Conservation (phyloP, 64 coral and sea anemone species). For the Stichodactyla mertensii region DNA sequence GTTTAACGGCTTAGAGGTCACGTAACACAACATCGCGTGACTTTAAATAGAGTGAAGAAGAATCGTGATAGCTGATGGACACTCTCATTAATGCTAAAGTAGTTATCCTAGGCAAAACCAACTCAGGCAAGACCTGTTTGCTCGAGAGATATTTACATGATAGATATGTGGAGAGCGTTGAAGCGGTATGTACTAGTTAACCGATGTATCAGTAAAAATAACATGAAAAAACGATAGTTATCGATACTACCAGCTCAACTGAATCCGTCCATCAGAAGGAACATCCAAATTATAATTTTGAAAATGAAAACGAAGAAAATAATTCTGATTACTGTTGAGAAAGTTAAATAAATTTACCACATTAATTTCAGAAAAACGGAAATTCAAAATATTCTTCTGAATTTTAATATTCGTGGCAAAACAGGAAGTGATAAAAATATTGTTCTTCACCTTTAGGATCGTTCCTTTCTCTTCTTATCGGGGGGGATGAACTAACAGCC, state of each 20-base stretch:
- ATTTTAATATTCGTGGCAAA: not conserved
- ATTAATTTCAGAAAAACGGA: too few species aligned
- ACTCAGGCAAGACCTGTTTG: conserved; percentile 47
- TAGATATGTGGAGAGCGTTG: conserved; percentile 24
- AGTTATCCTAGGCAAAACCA: conserved; percentile 35
- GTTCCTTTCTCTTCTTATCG: too few species aligned
- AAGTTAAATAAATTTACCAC: not conserved
- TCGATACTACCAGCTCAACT: not conserved
- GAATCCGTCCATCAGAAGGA: too few species aligned
- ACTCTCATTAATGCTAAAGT: conserved; percentile 21
- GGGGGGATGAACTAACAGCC: too few species aligned
- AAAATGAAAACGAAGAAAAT: too few species aligned
- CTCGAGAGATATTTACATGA: conserved; percentile 24
- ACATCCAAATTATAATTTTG: too few species aligned
- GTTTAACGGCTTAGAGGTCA: not conserved
- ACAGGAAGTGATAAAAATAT: not conserved
- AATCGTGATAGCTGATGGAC: not conserved
- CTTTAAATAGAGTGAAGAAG: not conserved
- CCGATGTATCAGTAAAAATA: not conserved
- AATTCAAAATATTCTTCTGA: not conserved
- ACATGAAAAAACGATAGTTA: not conserved
- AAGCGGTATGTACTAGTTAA: conserved; percentile 4
- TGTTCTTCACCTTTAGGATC: too few species aligned
- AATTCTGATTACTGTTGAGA: not conserved
- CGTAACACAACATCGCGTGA: not conserved